Percentiles rank a stretch among this genome's conserved stretches.
Conservation (phyloP, 2,113 vertebrate species). For the Haliaeetus leucogaster region DNA sequence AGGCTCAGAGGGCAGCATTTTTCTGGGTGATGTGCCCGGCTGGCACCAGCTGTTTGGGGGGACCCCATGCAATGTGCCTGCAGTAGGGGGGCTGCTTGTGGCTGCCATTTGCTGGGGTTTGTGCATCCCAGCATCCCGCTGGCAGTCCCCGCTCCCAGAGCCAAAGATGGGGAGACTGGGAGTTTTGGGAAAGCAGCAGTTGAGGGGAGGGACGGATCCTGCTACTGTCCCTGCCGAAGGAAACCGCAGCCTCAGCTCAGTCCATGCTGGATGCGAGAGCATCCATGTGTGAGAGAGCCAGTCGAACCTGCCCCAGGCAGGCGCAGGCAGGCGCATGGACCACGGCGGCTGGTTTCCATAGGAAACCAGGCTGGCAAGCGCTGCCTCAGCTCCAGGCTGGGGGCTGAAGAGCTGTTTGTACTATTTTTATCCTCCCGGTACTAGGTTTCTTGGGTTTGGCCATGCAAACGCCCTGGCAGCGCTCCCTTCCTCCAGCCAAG, state of each 20-base stretch:
- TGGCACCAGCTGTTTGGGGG: accelerated
- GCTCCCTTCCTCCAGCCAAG: accelerated
- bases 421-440: neutral
- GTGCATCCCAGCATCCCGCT: neutral
- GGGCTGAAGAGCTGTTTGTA: neutral
- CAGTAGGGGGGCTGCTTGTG: neutral
- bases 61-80: accelerated
- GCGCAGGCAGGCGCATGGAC: neutral
- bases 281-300: neutral
- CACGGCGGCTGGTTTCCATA: constrained; percentile 7
- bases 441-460: neutral
- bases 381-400: neutral
- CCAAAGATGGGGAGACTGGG: accelerated
- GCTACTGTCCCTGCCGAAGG: accelerated
- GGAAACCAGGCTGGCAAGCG: constrained; percentile 16
- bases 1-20: accelerated
- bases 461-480: accelerated
- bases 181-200: neutral
- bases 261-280: neutral
- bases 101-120: neutral
- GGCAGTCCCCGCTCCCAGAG: neutral
- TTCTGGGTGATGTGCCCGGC: accelerated
- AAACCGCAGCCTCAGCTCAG: neutral
- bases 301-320: neutral
- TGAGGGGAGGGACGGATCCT: neutral